Base-by-base conservation (phyloP, 37 sponge, comb jelly and placozoan species). In the Axinella damicornis region DNA sequence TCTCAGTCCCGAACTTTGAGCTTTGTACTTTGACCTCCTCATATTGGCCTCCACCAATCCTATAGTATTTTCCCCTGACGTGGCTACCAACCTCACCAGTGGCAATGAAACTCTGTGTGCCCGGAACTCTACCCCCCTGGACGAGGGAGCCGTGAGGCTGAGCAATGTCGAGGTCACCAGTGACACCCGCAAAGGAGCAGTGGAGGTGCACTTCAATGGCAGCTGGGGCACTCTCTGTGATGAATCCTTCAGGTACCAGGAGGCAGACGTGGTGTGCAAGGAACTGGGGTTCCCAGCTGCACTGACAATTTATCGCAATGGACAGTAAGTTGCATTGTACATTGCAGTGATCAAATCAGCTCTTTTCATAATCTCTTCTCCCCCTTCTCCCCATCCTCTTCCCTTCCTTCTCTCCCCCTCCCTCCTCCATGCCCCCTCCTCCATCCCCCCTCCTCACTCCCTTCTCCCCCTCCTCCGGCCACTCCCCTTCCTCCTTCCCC, bases 261-360 rank as follows among this genome's bases (percentile, higher is more conserved):
- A 76, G 20, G 85, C 85, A 58, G 35, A 38, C 9, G 85, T 85
- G 32, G 70, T 69, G 21, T 85, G 85, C 20, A 59, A 36, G 27
- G 55, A 77, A 6, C 69, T 76, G 0, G 78, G 85, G 24, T 85
- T 69, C 32, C 69, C 36, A 2, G 72, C 73, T 62, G 83, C 71
- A 22, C 32, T 66, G 25, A 25, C 14, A 2, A 56, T 65, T 34
- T 65, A 65, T 32, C 5, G 66, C 5, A 22, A 69, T 34, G 37
- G 21, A 31, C 2, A 32, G 80, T 66, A 24, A 52, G 36, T 61
- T 37, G n/a, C 11, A 54, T 46, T 15, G 30, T 74, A 53, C 25
- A 14, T 11, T 30, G 39, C 24, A 39, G 54, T 20, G 46, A 27
- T 71, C 60, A 33, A 21, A 46, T 46, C 6, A 46, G 46, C 46